Base-by-base conservation (phyloP, 2,888 invertebrate genomes). In the Chaetoderma sp. region DNA sequence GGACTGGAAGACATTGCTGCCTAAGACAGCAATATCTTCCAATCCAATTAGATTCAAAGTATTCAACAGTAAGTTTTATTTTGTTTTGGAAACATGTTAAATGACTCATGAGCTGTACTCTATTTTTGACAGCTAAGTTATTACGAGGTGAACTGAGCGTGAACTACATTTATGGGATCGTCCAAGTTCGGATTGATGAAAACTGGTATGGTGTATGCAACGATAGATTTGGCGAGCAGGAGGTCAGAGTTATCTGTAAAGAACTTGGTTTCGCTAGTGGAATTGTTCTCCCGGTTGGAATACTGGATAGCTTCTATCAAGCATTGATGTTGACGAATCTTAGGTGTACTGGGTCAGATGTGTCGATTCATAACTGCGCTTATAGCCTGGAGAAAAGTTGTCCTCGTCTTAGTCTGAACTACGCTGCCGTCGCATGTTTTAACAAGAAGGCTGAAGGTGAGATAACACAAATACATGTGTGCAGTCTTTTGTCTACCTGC, bases 181-280 rank as follows among this genome's bases (percentile, higher is more conserved):
- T 71, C 1, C 70, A 70, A 56, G 65, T 68, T 1, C 54, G 59
- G 45, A n/a, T 65, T 28, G 54, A 64, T 1, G 67, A 63, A 60
- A 68, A 62, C 33, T 74, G 80, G 80, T 80, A 80, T 49, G 90
- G 80, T 89, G 91, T 82, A 27, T 82, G 81, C 62, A 68, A 74
- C 33, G 52, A 52, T 3, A 70, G 72, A 32, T 82, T 80, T 78
- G 73, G 70, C 25, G 80, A 81, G 59, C 62, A 70, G 4, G 77
- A 72, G 5, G 68, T 75, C n/a, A 30, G 21, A 30, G 52, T 52
- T n/a, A n/a, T 28, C 13, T 52, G 52, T 8, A 2, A 45, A 39
- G 62, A 70, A 49, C 33, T 59, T 3, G 71, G 71, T 4, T 72
- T 60, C 60, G 55, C 44, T 4, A 63, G 65, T 6, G 76, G 76